Conservation (phyloP, 1,140 invertebrate genomes). For the Semibalanus balanoides region DNA sequence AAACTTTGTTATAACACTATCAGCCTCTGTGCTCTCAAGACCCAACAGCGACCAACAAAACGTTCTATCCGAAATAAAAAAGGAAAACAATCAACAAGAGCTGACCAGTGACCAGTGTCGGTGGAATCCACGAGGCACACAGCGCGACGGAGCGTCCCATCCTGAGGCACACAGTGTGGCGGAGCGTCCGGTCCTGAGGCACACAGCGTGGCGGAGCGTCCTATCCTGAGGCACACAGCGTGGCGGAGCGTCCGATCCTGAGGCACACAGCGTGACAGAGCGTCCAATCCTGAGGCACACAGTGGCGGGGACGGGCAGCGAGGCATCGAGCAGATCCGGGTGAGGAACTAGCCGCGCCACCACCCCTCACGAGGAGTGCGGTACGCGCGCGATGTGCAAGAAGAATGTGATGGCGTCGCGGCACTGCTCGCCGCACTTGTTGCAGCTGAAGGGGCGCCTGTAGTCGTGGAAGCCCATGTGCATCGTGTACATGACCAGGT, state of each 20-base stretch:
- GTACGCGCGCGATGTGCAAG: slow-evolving; percentile 58
- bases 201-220: too few relatives aligned
- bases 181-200: too few relatives aligned
- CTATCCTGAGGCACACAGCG: too few relatives aligned
- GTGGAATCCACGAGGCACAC: too few relatives aligned
- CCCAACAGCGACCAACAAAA: background rate
- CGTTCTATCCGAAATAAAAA: background rate
- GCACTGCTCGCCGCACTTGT: slow-evolving; percentile 75
- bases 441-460: slow-evolving; percentile 82
- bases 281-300: too few relatives aligned
- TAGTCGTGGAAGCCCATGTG: slow-evolving; percentile 93
- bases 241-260: background rate
- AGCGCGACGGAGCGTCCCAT: too few relatives aligned
- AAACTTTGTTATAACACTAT: background rate
- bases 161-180: too few relatives aligned
- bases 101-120: background rate
- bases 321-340: too few relatives aligned
- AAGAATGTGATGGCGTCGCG: slow-evolving; percentile 76
- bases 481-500: slow-evolving; percentile 78
- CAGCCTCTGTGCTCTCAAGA: background rate
- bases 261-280: background rate
- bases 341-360: too few relatives aligned
- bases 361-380: slow-evolving; percentile 12
- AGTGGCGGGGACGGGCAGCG: too few relatives aligned
- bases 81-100: background rate